These are phyloP conservation scores for Spodoptera picta DNA, from an alignment of 2,888 invertebrate species.

Conservation along the genomic window DNA sequence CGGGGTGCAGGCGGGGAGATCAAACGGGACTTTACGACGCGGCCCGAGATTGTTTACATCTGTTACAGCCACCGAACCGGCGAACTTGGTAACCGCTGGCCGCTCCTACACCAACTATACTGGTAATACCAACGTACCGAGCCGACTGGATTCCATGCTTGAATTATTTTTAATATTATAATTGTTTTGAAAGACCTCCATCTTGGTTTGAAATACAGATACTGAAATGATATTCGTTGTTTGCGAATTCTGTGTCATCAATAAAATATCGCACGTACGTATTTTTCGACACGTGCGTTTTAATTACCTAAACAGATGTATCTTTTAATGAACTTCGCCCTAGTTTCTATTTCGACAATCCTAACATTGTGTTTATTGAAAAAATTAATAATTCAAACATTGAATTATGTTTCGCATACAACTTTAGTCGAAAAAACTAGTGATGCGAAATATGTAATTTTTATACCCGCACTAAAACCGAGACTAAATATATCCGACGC, in stretches of 20 bases:
- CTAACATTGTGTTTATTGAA: background rate
- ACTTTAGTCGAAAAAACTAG: conserved; percentile 22
- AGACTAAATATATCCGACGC: conserved; percentile 41
- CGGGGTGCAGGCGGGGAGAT: conserved; percentile 77
- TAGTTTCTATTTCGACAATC: conserved; percentile 13
- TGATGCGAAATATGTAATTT: conserved; percentile 25
- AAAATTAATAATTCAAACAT: background rate
- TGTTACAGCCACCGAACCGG: conserved; percentile 78
- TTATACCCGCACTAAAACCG: conserved; percentile 33
- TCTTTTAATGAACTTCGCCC: conserved; percentile 23
- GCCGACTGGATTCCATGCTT: conserved; percentile 30
- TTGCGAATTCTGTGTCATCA: conserved; percentile 8
- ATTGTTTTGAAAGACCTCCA: background rate
- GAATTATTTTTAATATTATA: conserved; percentile 26
- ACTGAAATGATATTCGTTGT: conserved; percentile 11
- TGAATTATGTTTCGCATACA: conserved; percentile 2
- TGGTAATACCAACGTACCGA: conserved; percentile 58
- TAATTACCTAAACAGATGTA: conserved; percentile 43
- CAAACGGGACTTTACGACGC: conserved; percentile 87
- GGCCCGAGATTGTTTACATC: conserved; percentile 88
- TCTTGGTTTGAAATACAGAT: background rate
- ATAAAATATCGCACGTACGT: conserved; percentile 19
- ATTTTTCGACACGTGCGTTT: conserved; percentile 38
- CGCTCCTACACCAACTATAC: conserved; percentile 75
- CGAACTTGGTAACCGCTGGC: conserved; percentile 86